phyloP scores from a whole-genome alignment of 1,140 invertebrate species.

The Frieseomelitta varia region DNA sequence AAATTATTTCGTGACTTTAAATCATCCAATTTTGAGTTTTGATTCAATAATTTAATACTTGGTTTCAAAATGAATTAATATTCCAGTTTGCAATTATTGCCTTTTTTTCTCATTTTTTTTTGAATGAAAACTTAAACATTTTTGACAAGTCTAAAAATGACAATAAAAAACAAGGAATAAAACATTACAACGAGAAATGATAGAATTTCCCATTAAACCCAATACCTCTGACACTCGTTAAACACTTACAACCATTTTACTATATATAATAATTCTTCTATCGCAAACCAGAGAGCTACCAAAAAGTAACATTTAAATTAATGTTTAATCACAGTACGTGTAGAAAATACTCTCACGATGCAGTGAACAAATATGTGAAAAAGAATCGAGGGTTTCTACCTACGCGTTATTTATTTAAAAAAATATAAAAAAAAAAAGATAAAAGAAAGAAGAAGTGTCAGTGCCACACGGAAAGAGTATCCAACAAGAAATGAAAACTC shows the following conservation, averaged over 20 bases:
- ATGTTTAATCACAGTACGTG: constrained; percentile 2
- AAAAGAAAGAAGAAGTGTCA: not conserved
- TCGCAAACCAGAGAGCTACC: not conserved
- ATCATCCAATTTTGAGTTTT: too few relatives aligned
- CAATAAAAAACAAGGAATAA: too few relatives aligned
- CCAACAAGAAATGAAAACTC: not conserved
- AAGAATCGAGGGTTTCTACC: not conserved
- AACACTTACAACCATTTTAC: not conserved
- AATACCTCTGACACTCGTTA: constrained; percentile 5
- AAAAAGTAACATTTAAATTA: constrained; percentile 17
- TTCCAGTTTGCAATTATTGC: too few relatives aligned
- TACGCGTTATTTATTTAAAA: not conserved
- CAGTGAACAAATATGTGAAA: not conserved
- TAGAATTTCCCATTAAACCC: not conserved
- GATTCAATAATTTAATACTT: too few relatives aligned
- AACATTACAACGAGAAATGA: too few relatives aligned
- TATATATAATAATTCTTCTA: not conserved
- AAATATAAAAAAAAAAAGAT: not conserved
- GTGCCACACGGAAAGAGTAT: constrained; percentile 3
- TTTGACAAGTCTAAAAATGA: too few relatives aligned
- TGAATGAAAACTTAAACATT: too few relatives aligned
- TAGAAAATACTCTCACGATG: not conserved
- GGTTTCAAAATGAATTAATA: too few relatives aligned
- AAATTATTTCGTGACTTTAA: too few relatives aligned
- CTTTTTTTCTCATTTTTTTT: too few relatives aligned